These are phyloP conservation scores for Callospermophilus lateralis DNA, from an alignment of 2,113 vertebrate genomes.

Conservation along the genomic window DNA sequence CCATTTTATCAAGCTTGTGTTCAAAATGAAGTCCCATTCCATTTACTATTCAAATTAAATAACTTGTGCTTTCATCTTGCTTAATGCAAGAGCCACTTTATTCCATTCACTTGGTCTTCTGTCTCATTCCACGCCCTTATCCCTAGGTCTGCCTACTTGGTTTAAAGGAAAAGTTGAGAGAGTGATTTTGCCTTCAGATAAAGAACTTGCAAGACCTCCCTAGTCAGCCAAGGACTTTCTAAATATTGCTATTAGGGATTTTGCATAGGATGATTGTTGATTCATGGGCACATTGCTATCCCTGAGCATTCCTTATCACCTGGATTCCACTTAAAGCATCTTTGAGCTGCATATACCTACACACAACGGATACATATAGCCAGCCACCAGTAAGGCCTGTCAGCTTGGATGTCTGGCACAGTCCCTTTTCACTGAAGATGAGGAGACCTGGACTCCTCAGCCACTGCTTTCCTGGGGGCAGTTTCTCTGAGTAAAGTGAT, in stretches of 20 bases:
- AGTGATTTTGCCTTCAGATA: neutral
- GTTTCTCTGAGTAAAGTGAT: neutral
- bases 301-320: neutral
- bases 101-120: neutral
- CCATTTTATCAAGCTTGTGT: neutral
- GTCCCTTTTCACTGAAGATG: neutral
- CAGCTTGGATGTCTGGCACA: no score
- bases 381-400: neutral
- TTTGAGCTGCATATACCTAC: neutral
- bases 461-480: neutral
- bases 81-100: neutral
- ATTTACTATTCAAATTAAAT: conserved; percentile 15
- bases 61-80: neutral
- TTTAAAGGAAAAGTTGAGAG: neutral
- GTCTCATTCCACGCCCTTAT: neutral
- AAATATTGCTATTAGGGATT: neutral
- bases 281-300: no score
- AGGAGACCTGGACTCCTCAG: neutral
- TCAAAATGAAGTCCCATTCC: conserved; percentile 23
- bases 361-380: neutral
- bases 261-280: neutral
- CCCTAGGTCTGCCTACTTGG: neutral
- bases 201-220: neutral
- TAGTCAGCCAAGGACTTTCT: neutral
- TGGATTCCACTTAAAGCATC: neutral